Evolutionary conservation across 2,888 invertebrate genomes (phyloP), one percentile per base, ranked within the genome.

Genomic region (Phorcus lineatus): DNA sequence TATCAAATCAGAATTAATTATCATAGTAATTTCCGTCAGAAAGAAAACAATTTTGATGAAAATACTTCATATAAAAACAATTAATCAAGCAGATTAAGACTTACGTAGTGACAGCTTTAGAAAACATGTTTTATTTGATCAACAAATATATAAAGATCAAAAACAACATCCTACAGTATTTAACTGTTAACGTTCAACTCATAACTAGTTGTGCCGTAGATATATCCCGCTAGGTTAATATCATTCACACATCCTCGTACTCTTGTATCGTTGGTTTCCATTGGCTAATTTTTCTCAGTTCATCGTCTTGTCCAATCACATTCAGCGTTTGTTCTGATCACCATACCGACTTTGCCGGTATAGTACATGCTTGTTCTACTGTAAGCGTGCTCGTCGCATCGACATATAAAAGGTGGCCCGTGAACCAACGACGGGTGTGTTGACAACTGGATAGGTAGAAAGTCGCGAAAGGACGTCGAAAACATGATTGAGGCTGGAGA

Each of bases 281-380:
- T 87, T 87, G 87, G 87, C 74, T 82, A 22, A 24, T 55, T 62
- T 62, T 47, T 36, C 81, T 88, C 86, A 84, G 88, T 87, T 86
- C 84, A 87, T 88, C 40, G 53, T 74, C 67, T 70, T 74, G 81
- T 55, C 88, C 86, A 86, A 88, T 86, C 81, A 79, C 28, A 79
- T 17, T 47, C 17, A 16, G 13, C 24, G 53, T 78, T 62, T 74
- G 66, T 67, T 47, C 53, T 67, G 24, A 80, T 78, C 77, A 57
- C 77, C 78, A 78, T 79, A 77, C 82, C 81, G 79, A 81, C 81
- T 36, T 66, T 9, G 66, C 53, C 22, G 53, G 70, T 77, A 47
- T 47, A 70, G 66, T 24, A 75, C 36, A 62, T 53, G 77, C 52
- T 75, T 66, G 28, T 52, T 76, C 24, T 24, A 47, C 28, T 74